A percentile compares a stretch with the other conserved stretches of the same genome.
Conservation (phyloP, 2,797 vertebrate genomes). For the Sebastes steindachneri region DNA sequence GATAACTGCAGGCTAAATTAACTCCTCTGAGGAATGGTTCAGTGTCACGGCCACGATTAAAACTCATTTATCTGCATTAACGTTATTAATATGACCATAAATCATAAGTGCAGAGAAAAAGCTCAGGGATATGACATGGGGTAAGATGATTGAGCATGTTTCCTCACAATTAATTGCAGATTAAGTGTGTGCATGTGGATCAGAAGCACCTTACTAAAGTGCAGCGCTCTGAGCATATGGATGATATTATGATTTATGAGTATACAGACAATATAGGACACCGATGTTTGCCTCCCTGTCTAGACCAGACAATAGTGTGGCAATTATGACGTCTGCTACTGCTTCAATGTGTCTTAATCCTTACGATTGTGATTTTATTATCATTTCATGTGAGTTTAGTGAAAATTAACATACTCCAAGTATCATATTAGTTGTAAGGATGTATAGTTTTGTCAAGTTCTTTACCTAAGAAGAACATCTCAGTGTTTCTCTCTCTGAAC, state of each 20-base stretch:
- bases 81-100: slow-evolving; percentile 42
- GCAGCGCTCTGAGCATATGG: not conserved
- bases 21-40: slow-evolving; percentile 30
- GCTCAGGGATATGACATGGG: slow-evolving; percentile 13
- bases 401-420: not conserved
- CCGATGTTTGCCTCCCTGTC: not conserved
- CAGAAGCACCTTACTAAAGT: not conserved
- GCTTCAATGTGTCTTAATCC: not conserved
- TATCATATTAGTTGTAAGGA: not conserved
- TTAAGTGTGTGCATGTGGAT: not conserved
- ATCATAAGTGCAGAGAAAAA: slow-evolving; percentile 38
- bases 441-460: not conserved
- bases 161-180: slow-evolving; percentile 32
- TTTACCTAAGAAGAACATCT: not conserved
- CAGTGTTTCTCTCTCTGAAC: not conserved
- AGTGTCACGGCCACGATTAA: slow-evolving; percentile 29
- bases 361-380: not conserved
- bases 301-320: not conserved
- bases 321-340: not conserved
- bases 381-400: not conserved
- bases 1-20: slow-evolving; percentile 23
- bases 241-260: slow-evolving; percentile 8
- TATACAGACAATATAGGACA: not conserved
- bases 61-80: slow-evolving; percentile 57
- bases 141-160: slow-evolving; percentile 44